A percentile compares a stretch with the other conserved stretches of the same genome.
Evolutionary conservation across 2,888 invertebrate genomes (phyloP).

Genomic region (Biston betularia): DNA sequence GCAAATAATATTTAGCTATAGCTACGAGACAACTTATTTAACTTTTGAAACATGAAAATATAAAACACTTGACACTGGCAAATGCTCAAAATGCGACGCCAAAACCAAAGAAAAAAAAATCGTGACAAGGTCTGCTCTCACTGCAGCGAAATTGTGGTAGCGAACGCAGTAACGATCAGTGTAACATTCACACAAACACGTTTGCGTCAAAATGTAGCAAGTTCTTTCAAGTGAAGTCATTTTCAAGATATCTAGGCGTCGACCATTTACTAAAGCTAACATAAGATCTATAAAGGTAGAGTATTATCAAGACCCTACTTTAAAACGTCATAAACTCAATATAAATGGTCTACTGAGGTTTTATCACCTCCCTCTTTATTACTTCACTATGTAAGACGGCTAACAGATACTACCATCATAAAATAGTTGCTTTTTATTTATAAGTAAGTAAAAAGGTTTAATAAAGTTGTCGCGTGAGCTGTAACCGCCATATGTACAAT

Average conservation of each 20-base stretch:
- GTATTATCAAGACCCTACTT: constrained; percentile 15
- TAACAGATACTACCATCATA: constrained; percentile 19
- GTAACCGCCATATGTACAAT: background rate
- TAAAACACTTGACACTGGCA: too few relatives aligned
- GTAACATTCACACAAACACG: too few relatives aligned
- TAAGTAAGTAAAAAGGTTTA: constrained; percentile 20
- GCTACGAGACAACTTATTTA: too few relatives aligned
- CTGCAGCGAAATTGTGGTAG: too few relatives aligned
- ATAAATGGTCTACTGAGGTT: constrained; percentile 19
- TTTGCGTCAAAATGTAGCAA: too few relatives aligned
- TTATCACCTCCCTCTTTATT: constrained; percentile 27
- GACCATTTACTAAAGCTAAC: background rate
- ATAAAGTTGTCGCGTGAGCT: background rate
- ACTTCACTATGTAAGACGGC: constrained; percentile 31
- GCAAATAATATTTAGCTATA: too few relatives aligned
- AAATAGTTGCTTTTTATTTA: constrained; percentile 23
- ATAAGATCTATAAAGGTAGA: constrained; percentile 14
- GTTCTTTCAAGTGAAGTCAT: background rate
- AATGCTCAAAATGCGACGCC: too few relatives aligned
- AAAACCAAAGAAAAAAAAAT: too few relatives aligned
- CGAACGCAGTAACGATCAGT: too few relatives aligned
- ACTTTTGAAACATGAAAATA: too few relatives aligned
- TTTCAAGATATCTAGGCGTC: background rate
- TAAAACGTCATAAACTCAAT: constrained; percentile 23
- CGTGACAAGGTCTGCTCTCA: too few relatives aligned